Conservation (phyloP, 2,797 vertebrate genomes). For the Propithecus perrieri region DNA sequence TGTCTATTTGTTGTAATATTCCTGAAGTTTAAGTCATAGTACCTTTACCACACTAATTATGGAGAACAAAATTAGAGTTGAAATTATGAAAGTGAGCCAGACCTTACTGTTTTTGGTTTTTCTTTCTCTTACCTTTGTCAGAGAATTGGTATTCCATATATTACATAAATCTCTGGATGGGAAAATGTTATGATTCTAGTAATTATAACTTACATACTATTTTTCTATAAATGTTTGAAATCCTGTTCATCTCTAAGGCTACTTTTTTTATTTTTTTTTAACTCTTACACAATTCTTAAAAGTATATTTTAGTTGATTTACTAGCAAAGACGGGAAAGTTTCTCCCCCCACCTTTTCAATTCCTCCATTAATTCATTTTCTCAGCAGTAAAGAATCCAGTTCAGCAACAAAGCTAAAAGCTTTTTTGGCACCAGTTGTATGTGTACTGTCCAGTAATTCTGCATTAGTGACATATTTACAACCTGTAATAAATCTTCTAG, state of each 20-base stretch:
- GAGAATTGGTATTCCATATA: slow-evolving; percentile 75
- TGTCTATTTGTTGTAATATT: neutral
- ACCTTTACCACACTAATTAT: slow-evolving; percentile 65
- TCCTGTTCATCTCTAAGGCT: slow-evolving; percentile 84
- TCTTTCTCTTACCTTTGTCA: slow-evolving; percentile 63
- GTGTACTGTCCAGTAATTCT: slow-evolving; percentile 90
- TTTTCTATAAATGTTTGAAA: slow-evolving; percentile 85
- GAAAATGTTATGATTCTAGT: slow-evolving; percentile 78
- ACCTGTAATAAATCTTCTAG: slow-evolving; percentile 87
- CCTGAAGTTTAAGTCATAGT: neutral
- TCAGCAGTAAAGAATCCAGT: slow-evolving; percentile 91
- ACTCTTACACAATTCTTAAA: slow-evolving; percentile 85
- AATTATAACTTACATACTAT: slow-evolving; percentile 83
- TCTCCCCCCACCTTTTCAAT: slow-evolving; percentile 82
- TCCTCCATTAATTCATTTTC: slow-evolving; percentile 91
- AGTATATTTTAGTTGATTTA: slow-evolving; percentile 88
- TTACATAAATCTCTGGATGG: slow-evolving; percentile 74
- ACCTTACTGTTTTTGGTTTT: slow-evolving; percentile 52
- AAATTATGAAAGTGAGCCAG: slow-evolving; percentile 58
- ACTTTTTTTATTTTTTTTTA: slow-evolving; percentile 78
- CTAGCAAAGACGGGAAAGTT: slow-evolving; percentile 84
- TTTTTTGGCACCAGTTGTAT: slow-evolving; percentile 89
- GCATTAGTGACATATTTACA: slow-evolving; percentile 90
- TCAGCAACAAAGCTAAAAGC: slow-evolving; percentile 92
- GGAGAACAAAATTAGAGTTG: slow-evolving; percentile 59